phyloP scores from a whole-genome alignment of 2,113 vertebrate genomes.

The Lophotis ruficrista region DNA sequence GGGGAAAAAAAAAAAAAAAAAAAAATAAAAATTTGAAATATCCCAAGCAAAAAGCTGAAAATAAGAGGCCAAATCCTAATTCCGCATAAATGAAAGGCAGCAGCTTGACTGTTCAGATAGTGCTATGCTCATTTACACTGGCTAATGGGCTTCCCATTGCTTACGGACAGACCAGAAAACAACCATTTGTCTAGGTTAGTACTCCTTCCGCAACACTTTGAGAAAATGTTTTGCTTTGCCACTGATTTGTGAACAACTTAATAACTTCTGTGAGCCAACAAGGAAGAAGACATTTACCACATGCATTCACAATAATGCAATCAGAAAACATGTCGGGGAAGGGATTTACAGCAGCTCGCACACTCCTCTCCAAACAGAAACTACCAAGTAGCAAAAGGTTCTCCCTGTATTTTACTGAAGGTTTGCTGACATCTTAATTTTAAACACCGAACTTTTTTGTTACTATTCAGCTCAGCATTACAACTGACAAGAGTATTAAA shows the following conservation, averaged over 20 bases:
- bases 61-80: not conserved
- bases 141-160: slow-evolving; percentile 45
- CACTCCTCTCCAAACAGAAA: slow-evolving; percentile 36
- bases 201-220: not conserved
- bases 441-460: slow-evolving; percentile 9
- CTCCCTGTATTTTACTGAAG: slow-evolving; percentile 15
- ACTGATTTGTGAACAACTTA: slow-evolving; percentile 52
- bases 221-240: slow-evolving; percentile 51
- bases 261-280: slow-evolving; percentile 59
- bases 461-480: not conserved
- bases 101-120: slow-evolving; percentile 2
- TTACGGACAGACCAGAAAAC: slow-evolving; percentile 39
- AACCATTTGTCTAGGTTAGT: slow-evolving; percentile 29
- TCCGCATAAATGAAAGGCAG: not conserved
- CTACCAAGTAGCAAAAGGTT: slow-evolving; percentile 13
- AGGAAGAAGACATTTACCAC: slow-evolving; percentile 42
- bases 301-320: slow-evolving; percentile 46
- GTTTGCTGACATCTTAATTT: slow-evolving; percentile 33
- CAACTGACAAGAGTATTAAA: slow-evolving; percentile 14
- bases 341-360: not conserved
- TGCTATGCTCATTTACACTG: slow-evolving; percentile 19
- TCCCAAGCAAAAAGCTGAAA: not conserved
- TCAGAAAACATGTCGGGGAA: not conserved
- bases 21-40: not conserved
- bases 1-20: not conserved